Conservation (phyloP, 2,888 invertebrate genomes). For the Osedax frankpressi region DNA sequence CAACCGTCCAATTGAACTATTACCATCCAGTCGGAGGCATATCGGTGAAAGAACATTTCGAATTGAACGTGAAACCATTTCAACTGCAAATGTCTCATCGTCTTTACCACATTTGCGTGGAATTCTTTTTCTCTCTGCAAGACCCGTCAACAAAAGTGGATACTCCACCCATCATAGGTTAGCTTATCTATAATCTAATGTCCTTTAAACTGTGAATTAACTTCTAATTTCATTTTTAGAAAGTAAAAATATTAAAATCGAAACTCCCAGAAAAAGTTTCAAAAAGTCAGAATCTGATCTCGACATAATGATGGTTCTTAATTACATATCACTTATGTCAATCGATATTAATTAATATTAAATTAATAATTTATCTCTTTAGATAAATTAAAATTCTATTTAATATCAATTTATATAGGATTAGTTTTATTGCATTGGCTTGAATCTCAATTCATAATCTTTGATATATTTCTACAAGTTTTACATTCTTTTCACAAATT, state of each 20-base stretch:
- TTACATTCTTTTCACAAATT: no score
- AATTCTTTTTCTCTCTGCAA: conserved; percentile 65
- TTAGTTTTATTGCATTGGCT: no score
- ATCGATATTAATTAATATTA: no score
- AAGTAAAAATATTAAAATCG: neutral
- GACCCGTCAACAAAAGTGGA: conserved; percentile 25
- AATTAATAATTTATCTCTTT: no score
- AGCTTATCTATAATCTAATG: neutral
- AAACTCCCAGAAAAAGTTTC: neutral
- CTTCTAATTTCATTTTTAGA: neutral
- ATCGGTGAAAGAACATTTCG: conserved; percentile 86
- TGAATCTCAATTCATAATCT: no score
- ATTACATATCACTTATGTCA: no score
- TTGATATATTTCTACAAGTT: no score
- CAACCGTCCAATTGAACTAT: no score
- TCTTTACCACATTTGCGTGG: conserved; percentile 90
- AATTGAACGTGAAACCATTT: conserved; percentile 89
- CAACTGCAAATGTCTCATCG: conserved; percentile 75
- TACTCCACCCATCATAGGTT: neutral
- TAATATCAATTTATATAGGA: no score
- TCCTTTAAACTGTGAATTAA: neutral
- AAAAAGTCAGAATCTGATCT: neutral
- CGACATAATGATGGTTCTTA: neutral
- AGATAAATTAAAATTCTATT: no score
- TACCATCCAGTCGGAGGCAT: conserved; percentile 71